Percentiles rank a stretch among this genome's conserved stretches.
Conservation (phyloP, 2,797 vertebrate species). For the Sarcoramphus papa region DNA sequence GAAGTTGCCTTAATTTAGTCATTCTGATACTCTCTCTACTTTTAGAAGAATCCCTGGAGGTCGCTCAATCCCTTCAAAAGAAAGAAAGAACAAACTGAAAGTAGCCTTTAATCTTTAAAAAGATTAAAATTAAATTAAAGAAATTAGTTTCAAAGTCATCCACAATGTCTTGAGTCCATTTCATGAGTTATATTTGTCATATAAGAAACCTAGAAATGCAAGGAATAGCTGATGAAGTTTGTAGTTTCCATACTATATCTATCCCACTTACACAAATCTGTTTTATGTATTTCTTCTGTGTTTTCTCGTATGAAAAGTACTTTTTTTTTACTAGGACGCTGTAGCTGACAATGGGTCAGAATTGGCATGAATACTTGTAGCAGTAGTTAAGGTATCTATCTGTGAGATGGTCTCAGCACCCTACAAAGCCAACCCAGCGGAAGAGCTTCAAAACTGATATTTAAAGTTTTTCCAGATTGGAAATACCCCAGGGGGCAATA, state of each 20-base stretch:
- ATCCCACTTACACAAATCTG: not conserved
- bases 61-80: not conserved
- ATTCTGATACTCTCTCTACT: not conserved
- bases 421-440: not conserved
- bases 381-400: not conserved
- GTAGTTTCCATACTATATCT: not conserved
- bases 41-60: not conserved
- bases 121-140: not conserved
- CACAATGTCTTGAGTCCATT: not conserved
- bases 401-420: not conserved
- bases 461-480: not conserved
- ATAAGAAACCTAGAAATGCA: not conserved
- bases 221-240: not conserved
- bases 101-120: not conserved
- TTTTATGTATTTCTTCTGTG: not conserved
- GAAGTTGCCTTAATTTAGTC: not conserved
- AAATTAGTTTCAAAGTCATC: not conserved
- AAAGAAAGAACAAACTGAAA: not conserved
- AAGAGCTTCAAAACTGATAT: not conserved
- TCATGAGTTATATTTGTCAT: not conserved
- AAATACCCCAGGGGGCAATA: not conserved
- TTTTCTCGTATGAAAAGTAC: not conserved
- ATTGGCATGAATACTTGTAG: not conserved
- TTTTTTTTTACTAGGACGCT: not conserved
- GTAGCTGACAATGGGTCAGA: not conserved